phyloP scores from a whole-genome alignment of 2,797 vertebrate species.

The Coccyzus lansbergi region DNA sequence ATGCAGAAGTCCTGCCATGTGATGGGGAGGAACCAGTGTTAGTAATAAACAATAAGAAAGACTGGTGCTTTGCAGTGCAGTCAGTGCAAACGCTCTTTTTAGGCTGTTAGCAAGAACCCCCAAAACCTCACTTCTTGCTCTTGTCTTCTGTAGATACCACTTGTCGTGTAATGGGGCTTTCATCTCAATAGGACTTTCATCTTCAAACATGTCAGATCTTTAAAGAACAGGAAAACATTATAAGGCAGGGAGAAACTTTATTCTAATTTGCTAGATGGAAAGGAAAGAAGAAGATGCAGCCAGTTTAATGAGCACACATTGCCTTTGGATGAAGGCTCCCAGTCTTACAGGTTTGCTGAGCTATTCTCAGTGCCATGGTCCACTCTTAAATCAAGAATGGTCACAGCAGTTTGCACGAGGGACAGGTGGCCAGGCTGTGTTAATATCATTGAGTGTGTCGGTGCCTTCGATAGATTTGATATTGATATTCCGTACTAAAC shows the following conservation, averaged over 20 bases:
- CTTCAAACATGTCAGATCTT: slow-evolving; percentile 44
- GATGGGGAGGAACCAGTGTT: neutral
- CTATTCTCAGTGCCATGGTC: neutral
- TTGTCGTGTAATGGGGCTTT: slow-evolving; percentile 27
- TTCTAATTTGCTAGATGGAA: slow-evolving; percentile 28
- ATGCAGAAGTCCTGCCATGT: neutral
- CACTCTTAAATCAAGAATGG: neutral
- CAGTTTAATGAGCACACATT: neutral
- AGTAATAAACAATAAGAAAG: neutral
- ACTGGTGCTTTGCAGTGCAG: neutral
- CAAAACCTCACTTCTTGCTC: neutral
- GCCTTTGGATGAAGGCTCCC: neutral
- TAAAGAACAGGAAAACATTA: slow-evolving; percentile 37
- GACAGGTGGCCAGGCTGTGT: neutral
- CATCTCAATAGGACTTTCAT: slow-evolving; percentile 52
- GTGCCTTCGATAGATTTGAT: rapidly evolving
- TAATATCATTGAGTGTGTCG: neutral
- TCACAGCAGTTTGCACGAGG: rapidly evolving
- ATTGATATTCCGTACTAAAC: neutral
- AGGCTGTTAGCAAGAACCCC: neutral
- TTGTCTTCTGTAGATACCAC: slow-evolving; percentile 16
- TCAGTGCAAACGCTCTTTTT: neutral
- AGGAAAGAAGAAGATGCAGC: neutral
- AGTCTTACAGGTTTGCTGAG: neutral
- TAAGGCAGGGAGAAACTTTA: slow-evolving; percentile 23